Base-by-base conservation (phyloP, 37 sponge, comb jelly and placozoan genomes). In the Ianthella basta region DNA sequence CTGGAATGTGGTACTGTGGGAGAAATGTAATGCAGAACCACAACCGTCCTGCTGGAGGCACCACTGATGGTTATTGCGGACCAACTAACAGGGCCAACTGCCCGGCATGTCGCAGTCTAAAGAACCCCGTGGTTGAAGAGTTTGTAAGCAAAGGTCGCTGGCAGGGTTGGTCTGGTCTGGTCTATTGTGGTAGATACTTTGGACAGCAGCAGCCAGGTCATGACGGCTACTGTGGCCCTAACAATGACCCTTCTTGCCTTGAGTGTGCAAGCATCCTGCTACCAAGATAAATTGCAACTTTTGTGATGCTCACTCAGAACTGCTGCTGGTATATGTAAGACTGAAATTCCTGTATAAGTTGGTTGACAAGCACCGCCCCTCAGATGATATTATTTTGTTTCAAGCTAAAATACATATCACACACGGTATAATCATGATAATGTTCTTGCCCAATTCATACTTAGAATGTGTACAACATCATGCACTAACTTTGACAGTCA, bases 141-240 rank as follows among this genome's bases (percentile, higher is more conserved):
- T 57, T 80, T 53, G 24, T 55, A 8, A 10, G n/a, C 13, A 19
- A 80, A 55, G 80, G 21, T 12, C 32, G 38, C 12, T 80, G 82
- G 61, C 82, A 57, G 63, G 61, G 82, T 15, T 59, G 27, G 60
- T 54, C 57, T 81, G 82, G 82, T 29, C 37, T 81, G 2, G 82
- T 84, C 33, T 37, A 69, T 72, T 84, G 72, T 68, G 57, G 72
- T 4, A 0, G 68, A 1, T 55, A 53, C 41, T 29, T 63, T 84
- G 57, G 57, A 30, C 5, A 27, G 34, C 72, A 67, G n/a, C 20
- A 23, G 12, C 56, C 64, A 10, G 82, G 82, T 35, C 64, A 60
- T 29, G 82, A 81, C 56, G 82, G 82, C 39, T 81, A 81, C 63
- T 81, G 82, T 81, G 82, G 82, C 27, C 82, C 82, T 30, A 29